A percentile compares a stretch with the other conserved stretches of the same genome.
These are phyloP conservation scores for Sarcophaga bullata DNA, from an alignment of 1,140 invertebrate species.

Conservation along the genomic window DNA sequence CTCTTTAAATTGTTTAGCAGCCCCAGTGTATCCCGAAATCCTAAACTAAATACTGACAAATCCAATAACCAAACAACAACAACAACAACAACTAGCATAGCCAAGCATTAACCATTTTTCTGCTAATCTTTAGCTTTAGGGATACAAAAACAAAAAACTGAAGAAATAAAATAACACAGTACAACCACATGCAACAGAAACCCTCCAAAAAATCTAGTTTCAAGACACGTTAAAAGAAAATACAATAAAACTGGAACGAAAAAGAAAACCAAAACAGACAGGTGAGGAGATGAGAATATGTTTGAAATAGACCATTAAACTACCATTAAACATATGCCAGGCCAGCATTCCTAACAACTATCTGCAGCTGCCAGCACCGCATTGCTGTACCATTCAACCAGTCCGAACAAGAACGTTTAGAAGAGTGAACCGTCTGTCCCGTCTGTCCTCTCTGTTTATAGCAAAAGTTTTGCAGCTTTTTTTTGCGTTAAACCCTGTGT, in stretches of 20 bases:
- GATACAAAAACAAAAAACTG: neutral
- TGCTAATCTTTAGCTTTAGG: conserved; percentile 1
- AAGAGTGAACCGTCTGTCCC: too few relatives aligned
- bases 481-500: neutral
- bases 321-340: conserved; percentile 38
- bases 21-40: too few relatives aligned
- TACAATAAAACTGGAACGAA: too few relatives aligned
- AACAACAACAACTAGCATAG: too few relatives aligned
- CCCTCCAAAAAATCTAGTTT: neutral
- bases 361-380: neutral
- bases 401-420: neutral
- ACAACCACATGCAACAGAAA: neutral
- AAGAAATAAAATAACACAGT: neutral
- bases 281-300: neutral
- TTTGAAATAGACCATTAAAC: conserved; percentile 39
- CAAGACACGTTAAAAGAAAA: conserved; percentile 17
- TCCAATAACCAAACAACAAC: too few relatives aligned
- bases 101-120: neutral
- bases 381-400: neutral
- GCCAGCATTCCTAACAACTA: neutral
- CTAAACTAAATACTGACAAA: too few relatives aligned
- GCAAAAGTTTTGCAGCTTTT: neutral
- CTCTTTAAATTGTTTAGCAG: too few relatives aligned
- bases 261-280: too few relatives aligned
- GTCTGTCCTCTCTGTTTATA: too few relatives aligned